These are phyloP conservation scores for Melikaiella ostensackeni DNA, from an alignment of 2,888 invertebrate species.

Conservation along the genomic window DNA sequence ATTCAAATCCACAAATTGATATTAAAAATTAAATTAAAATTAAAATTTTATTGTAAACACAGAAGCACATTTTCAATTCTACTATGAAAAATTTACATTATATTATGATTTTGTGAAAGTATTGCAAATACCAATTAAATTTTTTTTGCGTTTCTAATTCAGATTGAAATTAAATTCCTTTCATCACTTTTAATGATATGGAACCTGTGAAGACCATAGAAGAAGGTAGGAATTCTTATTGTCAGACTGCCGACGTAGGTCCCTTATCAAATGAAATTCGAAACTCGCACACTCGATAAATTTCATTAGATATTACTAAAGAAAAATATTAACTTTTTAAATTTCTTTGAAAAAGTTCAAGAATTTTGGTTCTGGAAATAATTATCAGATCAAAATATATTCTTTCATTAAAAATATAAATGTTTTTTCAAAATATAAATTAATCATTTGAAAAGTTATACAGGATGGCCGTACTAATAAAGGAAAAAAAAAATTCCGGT, in stretches of 20 bases:
- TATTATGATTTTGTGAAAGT: neutral
- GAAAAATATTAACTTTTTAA: neutral
- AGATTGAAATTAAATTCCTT: neutral
- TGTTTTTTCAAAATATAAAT: neutral
- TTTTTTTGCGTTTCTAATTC: neutral
- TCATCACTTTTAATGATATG: neutral
- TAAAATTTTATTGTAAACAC: neutral
- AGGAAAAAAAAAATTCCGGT: too few species aligned
- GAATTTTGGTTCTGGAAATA: neutral
- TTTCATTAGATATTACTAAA: neutral
- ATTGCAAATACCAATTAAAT: neutral
- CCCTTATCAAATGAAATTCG: constrained; percentile 21
- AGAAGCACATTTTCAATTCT: neutral
- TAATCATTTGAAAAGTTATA: neutral
- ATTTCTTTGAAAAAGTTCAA: neutral
- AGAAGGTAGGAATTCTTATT: constrained; percentile 29
- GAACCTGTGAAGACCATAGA: constrained; percentile 19
- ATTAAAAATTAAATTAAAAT: too few species aligned
- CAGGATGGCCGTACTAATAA: too few species aligned
- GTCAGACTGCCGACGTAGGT: neutral
- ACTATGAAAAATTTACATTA: neutral
- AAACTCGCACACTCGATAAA: neutral
- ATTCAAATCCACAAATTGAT: neutral
- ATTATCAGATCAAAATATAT: neutral
- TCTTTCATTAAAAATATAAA: neutral